A percentile compares a stretch with the other conserved stretches of the same genome.
These are phyloP conservation scores for Trichonephila inaurata DNA, from an alignment of 1,140 invertebrate genomes.

Conservation along the genomic window DNA sequence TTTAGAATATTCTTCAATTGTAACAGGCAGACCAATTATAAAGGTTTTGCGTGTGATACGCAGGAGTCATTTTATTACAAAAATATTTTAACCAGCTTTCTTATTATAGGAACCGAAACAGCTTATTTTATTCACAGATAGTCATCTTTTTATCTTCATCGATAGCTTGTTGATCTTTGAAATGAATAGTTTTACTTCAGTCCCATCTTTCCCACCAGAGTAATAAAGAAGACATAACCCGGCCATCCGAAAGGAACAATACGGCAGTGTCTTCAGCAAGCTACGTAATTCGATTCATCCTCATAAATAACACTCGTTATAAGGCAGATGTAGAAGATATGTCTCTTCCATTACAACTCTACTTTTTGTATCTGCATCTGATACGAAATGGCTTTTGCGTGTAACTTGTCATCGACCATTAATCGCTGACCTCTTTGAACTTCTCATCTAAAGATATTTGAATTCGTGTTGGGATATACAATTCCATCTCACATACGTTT, in stretches of 20 bases:
- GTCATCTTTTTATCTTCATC: background rate
- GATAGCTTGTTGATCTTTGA: background rate
- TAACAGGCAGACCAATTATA: too few relatives aligned
- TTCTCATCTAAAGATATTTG: background rate
- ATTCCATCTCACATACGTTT: too few relatives aligned
- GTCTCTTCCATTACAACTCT: background rate
- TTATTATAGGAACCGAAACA: too few relatives aligned
- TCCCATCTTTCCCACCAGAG: background rate
- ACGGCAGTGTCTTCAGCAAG: background rate
- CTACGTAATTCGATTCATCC: background rate
- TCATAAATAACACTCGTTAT: conserved; percentile 1
- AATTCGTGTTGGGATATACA: too few relatives aligned
- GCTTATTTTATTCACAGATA: too few relatives aligned
- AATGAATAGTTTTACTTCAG: background rate
- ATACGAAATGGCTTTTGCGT: conserved; percentile 11
- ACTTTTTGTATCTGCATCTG: conserved; percentile 1
- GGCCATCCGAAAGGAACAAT: background rate
- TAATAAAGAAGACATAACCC: background rate
- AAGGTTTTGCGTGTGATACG: too few relatives aligned
- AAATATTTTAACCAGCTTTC: too few relatives aligned
- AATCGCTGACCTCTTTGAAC: conserved; percentile 7
- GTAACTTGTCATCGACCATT: conserved; percentile 1
- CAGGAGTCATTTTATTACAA: too few relatives aligned
- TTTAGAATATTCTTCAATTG: too few relatives aligned
- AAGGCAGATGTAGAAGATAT: background rate